These are phyloP conservation scores for Origma solitaria DNA, from an alignment of 2,113 vertebrate genomes.

Conservation along the genomic window DNA sequence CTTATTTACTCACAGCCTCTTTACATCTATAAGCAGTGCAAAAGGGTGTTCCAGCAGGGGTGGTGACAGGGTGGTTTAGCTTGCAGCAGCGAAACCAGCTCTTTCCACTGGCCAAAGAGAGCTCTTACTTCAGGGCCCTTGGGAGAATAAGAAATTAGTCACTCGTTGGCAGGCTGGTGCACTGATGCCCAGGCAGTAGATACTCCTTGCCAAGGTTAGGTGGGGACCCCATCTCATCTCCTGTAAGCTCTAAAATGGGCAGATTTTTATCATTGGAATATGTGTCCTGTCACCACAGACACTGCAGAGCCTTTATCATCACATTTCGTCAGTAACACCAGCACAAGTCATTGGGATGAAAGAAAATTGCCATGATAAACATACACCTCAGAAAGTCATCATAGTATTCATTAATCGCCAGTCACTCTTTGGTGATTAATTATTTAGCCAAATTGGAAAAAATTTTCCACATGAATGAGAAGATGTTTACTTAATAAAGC, in stretches of 20 bases:
- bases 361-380: neutral
- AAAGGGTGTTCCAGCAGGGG: neutral
- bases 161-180: neutral
- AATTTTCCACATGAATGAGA: neutral
- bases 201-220: neutral
- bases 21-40: neutral
- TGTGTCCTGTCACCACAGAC: neutral
- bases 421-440: constrained; percentile 7
- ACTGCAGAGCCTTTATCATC: neutral
- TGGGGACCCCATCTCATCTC: neutral
- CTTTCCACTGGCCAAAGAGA: neutral
- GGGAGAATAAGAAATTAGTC: neutral
- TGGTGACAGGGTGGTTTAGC: neutral
- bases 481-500: constrained; percentile 17
- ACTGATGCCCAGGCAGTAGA: neutral
- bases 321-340: neutral
- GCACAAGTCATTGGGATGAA: neutral
- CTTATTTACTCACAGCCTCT: neutral
- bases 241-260: neutral
- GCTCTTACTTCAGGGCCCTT: neutral
- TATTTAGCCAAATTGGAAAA: constrained; percentile 8
- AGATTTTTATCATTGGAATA: rapidly evolving
- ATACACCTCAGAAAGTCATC: neutral
- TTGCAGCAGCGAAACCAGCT: neutral
- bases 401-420: neutral